Base-by-base conservation (phyloP, 2,888 invertebrate genomes). In the Peribatodes rhomboidaria region DNA sequence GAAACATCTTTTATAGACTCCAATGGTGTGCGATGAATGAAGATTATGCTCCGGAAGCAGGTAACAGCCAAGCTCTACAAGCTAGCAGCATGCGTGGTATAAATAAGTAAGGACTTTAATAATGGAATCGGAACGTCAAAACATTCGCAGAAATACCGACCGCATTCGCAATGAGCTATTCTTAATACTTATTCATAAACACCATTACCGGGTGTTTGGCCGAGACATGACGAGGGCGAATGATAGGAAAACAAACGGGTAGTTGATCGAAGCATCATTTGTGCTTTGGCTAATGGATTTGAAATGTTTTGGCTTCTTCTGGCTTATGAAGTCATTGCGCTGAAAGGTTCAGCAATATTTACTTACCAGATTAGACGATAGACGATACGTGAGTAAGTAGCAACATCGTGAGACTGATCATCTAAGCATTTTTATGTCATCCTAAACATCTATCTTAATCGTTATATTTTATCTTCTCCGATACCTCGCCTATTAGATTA, bases 81-180 rank as follows among this genome's bases (percentile, higher is more conserved):
- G 42, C 14, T 33, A 31, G n/a, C 8, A 33, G n/a, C 7, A 31
- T 10, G 22, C 35, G 56, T 41, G 56, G 14, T 56, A 50, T 52
- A 60, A 60, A 65, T 65, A 59, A 44, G 37, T 55, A 44, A 10
- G 22, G 27, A 35, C 50, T 41, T 14, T 33, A 41, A 37, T 35
- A 64, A 55, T 64, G 49, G 27, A 60, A 47, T 52, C 50, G 44
- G 35, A 50, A 46, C 60, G 31, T 56, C 56, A 61, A 52, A 60
- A 65, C 65, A 65, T 60, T 46, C 55, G 55, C 44, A 41, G 50
- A 50, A 52, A 65, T 60, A 31, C 60, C 33, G 50, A 41, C 20
- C 39, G 52, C 46, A 65, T 65, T 65, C 56, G 52, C 52, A 52
- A 52, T 61, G 60, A 56, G 60, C 60, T 61, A 65, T 56, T 65